Percentiles rank a stretch among this genome's conserved stretches.
Evolutionary conservation across 2,797 vertebrate species (phyloP).

Genomic region (Chrosomus eos): DNA sequence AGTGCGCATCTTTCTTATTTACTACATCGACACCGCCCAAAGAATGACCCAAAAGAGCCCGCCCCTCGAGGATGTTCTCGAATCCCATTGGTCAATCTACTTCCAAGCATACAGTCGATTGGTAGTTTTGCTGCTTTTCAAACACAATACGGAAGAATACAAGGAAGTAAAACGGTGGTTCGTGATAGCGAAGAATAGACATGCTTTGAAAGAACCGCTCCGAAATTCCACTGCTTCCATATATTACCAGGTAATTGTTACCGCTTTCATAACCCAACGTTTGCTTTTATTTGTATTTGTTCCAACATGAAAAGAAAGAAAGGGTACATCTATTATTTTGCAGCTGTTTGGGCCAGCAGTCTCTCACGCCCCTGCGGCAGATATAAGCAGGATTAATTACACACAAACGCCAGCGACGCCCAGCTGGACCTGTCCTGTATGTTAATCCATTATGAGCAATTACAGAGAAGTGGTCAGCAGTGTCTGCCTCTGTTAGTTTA

Average conservation of each 20-base stretch:
- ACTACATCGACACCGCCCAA: slow-evolving; percentile 58
- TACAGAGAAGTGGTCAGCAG: neutral
- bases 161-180: slow-evolving; percentile 69
- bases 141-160: slow-evolving; percentile 64
- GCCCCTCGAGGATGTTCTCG: slow-evolving; percentile 19
- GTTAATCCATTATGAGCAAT: neutral
- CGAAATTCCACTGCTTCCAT: slow-evolving; percentile 1
- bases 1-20: slow-evolving; percentile 10
- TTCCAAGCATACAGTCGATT: slow-evolving; percentile 36
- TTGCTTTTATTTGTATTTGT: neutral
- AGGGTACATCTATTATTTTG: neutral
- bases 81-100: slow-evolving; percentile 57
- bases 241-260: slow-evolving; percentile 32
- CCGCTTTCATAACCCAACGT: neutral
- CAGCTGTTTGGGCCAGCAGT: neutral
- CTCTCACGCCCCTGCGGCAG: neutral
- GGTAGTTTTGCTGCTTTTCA: slow-evolving; percentile 60
- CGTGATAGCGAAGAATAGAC: slow-evolving; percentile 61
- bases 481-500: neutral
- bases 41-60: slow-evolving; percentile 56
- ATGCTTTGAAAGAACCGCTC: slow-evolving; percentile 45
- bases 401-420: neutral
- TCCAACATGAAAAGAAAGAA: neutral
- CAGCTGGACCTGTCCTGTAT: neutral
- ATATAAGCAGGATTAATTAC: neutral